Evolutionary conservation across 2,113 vertebrate species (phyloP).

Genomic region (Cottus gobio): DNA sequence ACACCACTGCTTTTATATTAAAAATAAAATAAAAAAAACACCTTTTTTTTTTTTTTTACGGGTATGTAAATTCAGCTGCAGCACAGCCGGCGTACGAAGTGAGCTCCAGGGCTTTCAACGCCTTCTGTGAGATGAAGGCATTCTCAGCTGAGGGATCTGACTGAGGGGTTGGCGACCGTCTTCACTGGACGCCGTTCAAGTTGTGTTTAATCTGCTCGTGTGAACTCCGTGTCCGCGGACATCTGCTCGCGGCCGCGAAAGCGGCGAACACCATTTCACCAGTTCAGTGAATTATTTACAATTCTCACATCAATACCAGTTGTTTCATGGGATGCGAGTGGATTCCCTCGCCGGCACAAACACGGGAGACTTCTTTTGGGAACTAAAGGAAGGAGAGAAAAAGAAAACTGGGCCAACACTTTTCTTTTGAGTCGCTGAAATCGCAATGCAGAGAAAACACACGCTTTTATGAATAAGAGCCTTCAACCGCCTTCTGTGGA

Average conservation of each 20-base stretch:
- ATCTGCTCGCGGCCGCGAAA: conserved; percentile 52
- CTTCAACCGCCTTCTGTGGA: background rate
- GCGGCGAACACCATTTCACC: background rate
- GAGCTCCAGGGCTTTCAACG: conserved; percentile 44
- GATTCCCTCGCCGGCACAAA: conserved; percentile 11
- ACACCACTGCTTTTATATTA: conserved; percentile 20
- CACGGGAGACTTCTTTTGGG: background rate
- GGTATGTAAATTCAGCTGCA: conserved; percentile 31
- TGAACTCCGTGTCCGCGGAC: conserved; percentile 48
- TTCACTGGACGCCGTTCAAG: conserved; percentile 51
- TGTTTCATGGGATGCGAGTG: conserved; percentile 13
- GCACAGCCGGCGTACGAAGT: conserved; percentile 9
- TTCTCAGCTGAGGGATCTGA: conserved; percentile 40
- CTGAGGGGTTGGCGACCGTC: conserved; percentile 45
- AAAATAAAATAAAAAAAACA: conserved; percentile 24
- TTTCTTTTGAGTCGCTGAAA: conserved; percentile 3
- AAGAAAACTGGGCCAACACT: background rate
- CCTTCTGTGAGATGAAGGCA: conserved; percentile 49
- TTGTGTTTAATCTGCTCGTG: conserved; percentile 55
- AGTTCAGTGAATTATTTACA: conserved; percentile 25
- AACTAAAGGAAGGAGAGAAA: background rate
- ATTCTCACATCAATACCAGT: conserved; percentile 32
- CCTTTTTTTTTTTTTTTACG: too few relatives aligned
- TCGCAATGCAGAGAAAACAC: background rate
- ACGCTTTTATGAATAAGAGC: background rate